Conservation (phyloP, 1,140 invertebrate species). For the Tenebrio molitor region DNA sequence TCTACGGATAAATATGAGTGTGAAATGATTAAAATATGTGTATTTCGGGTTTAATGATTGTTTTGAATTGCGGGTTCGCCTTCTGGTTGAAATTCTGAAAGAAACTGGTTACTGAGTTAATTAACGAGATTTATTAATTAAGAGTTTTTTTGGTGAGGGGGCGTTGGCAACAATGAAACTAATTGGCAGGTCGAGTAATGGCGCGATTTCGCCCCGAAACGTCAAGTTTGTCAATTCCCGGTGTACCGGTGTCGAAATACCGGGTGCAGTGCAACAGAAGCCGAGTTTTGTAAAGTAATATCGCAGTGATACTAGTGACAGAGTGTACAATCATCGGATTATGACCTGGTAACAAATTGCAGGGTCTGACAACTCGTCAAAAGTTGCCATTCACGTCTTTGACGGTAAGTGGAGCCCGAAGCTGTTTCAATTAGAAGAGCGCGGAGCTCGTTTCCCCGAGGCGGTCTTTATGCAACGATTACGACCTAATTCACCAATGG, state of each 20-base stretch:
- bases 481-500: constrained; percentile 17
- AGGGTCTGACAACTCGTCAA: constrained; percentile 36
- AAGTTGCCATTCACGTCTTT: constrained; percentile 13
- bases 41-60: too few relatives aligned
- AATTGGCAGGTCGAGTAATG: constrained; percentile 10
- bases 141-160: too few relatives aligned
- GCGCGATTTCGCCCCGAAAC: background rate
- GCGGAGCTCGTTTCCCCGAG: constrained; percentile 20
- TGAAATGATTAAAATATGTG: too few relatives aligned
- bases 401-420: constrained; percentile 31
- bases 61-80: too few relatives aligned
- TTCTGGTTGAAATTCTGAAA: too few relatives aligned
- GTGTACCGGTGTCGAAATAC: constrained; percentile 1
- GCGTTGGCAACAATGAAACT: background rate
- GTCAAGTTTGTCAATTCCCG: background rate
- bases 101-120: too few relatives aligned
- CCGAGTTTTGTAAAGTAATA: constrained; percentile 25
- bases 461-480: constrained; percentile 28
- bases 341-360: constrained; percentile 27
- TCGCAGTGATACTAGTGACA: constrained; percentile 27
- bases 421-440: constrained; percentile 25
- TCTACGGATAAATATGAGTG: too few relatives aligned
- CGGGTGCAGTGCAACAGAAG: background rate
- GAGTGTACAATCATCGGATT: constrained; percentile 28
- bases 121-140: too few relatives aligned